Evolutionary conservation across 2,113 vertebrate genomes (phyloP), one percentile per base, ranked within the genome.

Genomic region (Larimichthys crocea): DNA sequence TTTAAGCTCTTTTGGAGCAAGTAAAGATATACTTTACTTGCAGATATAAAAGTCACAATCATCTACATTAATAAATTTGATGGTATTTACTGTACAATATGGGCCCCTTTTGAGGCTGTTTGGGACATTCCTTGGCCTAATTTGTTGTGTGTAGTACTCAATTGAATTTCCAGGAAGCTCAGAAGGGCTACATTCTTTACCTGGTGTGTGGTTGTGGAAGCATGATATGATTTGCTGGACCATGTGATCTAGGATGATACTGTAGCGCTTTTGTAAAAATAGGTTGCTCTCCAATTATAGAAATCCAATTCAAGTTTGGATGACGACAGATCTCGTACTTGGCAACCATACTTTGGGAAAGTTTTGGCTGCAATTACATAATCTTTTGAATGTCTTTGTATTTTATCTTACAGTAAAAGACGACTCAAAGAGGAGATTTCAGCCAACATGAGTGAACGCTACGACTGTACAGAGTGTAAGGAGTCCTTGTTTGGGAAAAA

Each of bases 401-500:
- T 40, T 48, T 20, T 26, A 8, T 79, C 4, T 44, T 40, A 3
- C 65, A 96, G 95, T 86, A 35, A 40, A 7, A 31, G 19, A 29
- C 16, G 53, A 66, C 48, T 48, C 10, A 3, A 11, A 59, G 35
- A 57, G 48, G 17, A 22, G 52, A 17, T n/a, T 50, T 48, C 26
- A 83, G 82, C 63, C 89, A 95, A 56, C 44, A 99, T 99, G 97
- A 95, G 95, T 0, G 98, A 99, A 61, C 94, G 92, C 46, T 98
- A 97, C 24, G 96, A 99, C 88, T 99, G 98, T 85, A 93, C 95
- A 56, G 94, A 98, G 75, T 99, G 98, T 79, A 92, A 95, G 22
- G 95, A 96, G 70, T 96, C 97, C 6, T 92, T 99, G n/a, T 98
- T 96, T 26, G 97, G 98, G 68, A 96, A 96, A 71, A 99, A 98